Base-by-base conservation (phyloP, 2,888 invertebrate species). In the Strigamia transsilvanica region DNA sequence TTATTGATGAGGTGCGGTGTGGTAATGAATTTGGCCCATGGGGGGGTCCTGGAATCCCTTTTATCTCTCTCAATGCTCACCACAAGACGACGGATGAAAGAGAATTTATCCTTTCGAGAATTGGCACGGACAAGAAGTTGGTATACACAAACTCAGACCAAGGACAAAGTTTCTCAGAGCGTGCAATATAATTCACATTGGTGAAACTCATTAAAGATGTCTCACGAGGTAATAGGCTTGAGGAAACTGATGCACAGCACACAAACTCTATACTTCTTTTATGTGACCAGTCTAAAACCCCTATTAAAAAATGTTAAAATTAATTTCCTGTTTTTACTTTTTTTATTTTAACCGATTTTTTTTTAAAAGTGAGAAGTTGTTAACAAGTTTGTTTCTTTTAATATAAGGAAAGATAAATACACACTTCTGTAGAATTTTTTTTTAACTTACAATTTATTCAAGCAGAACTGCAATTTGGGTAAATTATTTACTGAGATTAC, bases 121-220 rank as follows among this genome's bases (percentile, higher is more conserved):
- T 73, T 73, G 73, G 73, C 73, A 73, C 73, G 73, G 73, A 73
- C 73, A 73, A 73, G 73, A 73, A 73, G 73, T 73, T 73, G 73
- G 73, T 73, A 73, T 73, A 73, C 73, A 73, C 73, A 73, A 73
- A 73, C 73, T 73, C 73, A 73, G 27, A 73, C 32, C 73, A 73
- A 73, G 32, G 73, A 73, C 73, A 32, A n/a, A 73, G 73, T 73
- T 73, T 0, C 32, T 10, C 73, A 32, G 73, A 73, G 27, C 73
- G 73, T 73, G 73, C 73, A 32, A 73, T 73, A 73, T 73, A 73
- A 73, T 73, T 73, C 73, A 73, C 73, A 73, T 73, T 73, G 73
- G 73, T 32, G 73, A 73, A 32, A 23, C 32, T 27, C 73, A 73
- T 73, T 73, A 73, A 73, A 73, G 73, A 73, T 56, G 21, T 32